Conservation (phyloP, 2,888 invertebrate species). For the Aricia artaxerxes region DNA sequence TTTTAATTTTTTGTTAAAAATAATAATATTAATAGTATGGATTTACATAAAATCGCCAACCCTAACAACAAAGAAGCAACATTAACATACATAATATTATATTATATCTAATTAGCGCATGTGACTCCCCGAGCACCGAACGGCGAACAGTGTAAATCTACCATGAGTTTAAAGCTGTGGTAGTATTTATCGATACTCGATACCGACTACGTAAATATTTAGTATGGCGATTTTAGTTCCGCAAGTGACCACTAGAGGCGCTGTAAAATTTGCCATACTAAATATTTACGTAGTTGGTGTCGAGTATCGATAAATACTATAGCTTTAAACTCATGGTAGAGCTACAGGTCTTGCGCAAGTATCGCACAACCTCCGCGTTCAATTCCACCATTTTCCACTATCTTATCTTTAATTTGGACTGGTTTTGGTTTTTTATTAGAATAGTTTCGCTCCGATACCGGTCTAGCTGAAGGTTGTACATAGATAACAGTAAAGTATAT, state of each 20-base stretch:
- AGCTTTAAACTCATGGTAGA: too few relatives aligned
- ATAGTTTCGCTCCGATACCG: constrained; percentile 77
- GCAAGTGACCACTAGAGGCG: too few relatives aligned
- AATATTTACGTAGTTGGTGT: too few relatives aligned
- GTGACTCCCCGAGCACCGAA: background rate
- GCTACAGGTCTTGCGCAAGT: constrained; percentile 9
- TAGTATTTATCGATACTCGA: too few relatives aligned
- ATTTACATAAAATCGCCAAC: background rate
- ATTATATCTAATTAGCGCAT: constrained; percentile 6
- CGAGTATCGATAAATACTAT: too few relatives aligned
- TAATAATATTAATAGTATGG: background rate
- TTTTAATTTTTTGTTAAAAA: too few relatives aligned
- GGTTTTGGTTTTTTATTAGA: constrained; percentile 76
- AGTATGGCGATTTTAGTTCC: too few relatives aligned
- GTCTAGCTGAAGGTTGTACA: constrained; percentile 70
- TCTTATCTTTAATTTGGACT: constrained; percentile 68
- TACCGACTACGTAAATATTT: too few relatives aligned
- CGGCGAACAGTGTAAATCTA: background rate
- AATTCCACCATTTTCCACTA: constrained; percentile 56
- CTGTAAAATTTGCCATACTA: too few relatives aligned
- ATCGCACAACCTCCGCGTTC: constrained; percentile 46
- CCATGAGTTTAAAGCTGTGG: too few relatives aligned
- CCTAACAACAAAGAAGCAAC: background rate
- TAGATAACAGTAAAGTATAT: constrained; percentile 78
- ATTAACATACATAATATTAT: background rate